phyloP scores from a whole-genome alignment of 2,113 vertebrate species.

The Caretta caretta region DNA sequence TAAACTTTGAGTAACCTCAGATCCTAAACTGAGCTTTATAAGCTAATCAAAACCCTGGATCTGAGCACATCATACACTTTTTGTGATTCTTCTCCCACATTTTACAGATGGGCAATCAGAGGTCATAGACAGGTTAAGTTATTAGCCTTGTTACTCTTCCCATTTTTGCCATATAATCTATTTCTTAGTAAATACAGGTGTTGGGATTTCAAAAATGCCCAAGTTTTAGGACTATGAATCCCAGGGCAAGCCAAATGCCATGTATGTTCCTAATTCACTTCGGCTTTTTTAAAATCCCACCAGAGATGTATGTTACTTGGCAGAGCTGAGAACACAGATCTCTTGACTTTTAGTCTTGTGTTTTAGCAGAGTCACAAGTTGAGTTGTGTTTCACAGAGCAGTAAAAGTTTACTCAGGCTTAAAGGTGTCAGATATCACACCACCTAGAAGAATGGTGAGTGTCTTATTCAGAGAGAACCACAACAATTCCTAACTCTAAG shows the following conservation, averaged over 20 bases:
- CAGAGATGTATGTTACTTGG: background rate
- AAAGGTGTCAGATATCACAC: background rate
- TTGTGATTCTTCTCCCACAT: slow-evolving; percentile 18
- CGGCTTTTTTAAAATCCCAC: background rate
- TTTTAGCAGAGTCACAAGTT: background rate
- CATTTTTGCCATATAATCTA: background rate
- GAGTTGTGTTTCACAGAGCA: background rate
- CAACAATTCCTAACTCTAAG: background rate
- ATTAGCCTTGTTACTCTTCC: background rate
- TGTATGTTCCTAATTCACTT: background rate
- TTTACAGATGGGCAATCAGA: slow-evolving; percentile 46
- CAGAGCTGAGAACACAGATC: background rate
- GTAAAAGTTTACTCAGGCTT: background rate
- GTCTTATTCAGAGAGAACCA: background rate
- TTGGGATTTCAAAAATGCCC: background rate
- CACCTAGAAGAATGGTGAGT: background rate
- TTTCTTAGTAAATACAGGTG: background rate
- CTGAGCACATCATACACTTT: slow-evolving; percentile 1
- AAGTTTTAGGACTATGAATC: background rate
- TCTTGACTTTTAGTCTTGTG: background rate
- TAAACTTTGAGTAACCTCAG: background rate
- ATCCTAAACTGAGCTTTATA: slow-evolving; percentile 39
- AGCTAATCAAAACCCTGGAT: slow-evolving; percentile 26
- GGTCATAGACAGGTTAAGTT: background rate
- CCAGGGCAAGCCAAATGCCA: background rate